These are phyloP conservation scores for Turnix velox DNA, from an alignment of 2,113 vertebrate species.

Conservation along the genomic window DNA sequence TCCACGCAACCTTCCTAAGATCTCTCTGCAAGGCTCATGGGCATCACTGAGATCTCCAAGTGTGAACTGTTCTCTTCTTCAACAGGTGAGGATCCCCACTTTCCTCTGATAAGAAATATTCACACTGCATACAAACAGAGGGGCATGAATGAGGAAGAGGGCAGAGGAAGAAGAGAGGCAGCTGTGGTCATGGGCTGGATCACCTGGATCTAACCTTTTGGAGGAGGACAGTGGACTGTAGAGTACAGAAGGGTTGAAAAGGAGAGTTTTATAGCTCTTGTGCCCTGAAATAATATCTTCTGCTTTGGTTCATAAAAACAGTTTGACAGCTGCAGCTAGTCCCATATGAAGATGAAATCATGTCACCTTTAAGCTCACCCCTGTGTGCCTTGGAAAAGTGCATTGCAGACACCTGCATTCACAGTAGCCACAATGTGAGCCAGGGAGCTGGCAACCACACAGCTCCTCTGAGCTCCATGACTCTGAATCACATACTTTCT, in stretches of 20 bases:
- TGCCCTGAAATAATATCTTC: background rate
- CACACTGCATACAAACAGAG: background rate
- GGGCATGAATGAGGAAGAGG: background rate
- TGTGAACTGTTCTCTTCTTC: conserved; percentile 80
- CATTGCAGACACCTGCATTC: background rate
- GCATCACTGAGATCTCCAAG: conserved; percentile 83
- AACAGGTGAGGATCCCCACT: conserved; percentile 74
- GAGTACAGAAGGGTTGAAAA: background rate
- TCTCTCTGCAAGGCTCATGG: conserved; percentile 86
- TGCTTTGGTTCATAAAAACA: background rate
- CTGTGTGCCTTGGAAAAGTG: background rate
- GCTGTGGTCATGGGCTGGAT: background rate
- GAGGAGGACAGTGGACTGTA: background rate
- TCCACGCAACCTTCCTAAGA: conserved; percentile 69
- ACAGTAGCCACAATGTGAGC: background rate
- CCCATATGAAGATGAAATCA: background rate
- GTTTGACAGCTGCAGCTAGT: background rate
- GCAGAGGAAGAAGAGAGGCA: background rate
- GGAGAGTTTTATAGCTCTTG: background rate
- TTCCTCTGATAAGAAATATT: background rate
- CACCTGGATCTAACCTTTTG: background rate
- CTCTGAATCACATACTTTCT: background rate
- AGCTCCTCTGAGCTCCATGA: background rate
- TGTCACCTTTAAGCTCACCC: background rate
- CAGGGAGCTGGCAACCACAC: background rate